Base-by-base conservation (phyloP, 53 echinoderm and acorn worm genomes). In the Paracentrotus lividus region DNA sequence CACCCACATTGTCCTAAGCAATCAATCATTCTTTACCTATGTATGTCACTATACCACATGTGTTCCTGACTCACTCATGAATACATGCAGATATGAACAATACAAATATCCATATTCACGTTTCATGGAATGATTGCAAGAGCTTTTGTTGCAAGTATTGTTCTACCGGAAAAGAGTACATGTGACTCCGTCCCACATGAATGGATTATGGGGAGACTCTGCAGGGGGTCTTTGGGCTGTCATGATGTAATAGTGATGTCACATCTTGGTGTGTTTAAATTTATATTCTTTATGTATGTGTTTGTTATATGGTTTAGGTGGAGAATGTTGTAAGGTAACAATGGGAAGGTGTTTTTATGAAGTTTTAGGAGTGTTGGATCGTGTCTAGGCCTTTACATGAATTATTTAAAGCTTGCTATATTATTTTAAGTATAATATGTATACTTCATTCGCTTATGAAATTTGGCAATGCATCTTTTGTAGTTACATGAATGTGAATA, bases 91-190 rank as follows among this genome's bases (percentile, higher is more conserved):
- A 24, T 81, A 49, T 81, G 45, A 81, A 81, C 81, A 24, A 47
- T 47, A 47, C 81, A 81, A 81, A 45, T 81, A 81, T 20, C n/a
- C 24, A 81, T 13, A 47, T 72, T 72, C 72, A 72, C n/a, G n/a
- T 81, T 81, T 81, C 81, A 81, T 12, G 47, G 81, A 81, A 81
- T 81, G 81, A 81, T 81, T 81, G 81, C 81, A 0, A 47, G n/a
- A 81, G 44, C 81, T 47, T 81, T 81, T 81, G 47, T 81, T 18
- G 16, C 47, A 47, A 81, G 32, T 81, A 47, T 81, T 38, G n/a
- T 27, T 47, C 10, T n/a, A 13, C 26, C 26, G 45, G 40, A 81
- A 47, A 81, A 21, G 13, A 5, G 31, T 81, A 8, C 44, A 81
- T 81, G 47, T 47, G 42, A 18, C 27, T 8, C 15, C 81, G 47